phyloP scores from a whole-genome alignment of 2,888 invertebrate species.

The Limnephilus lunatus region DNA sequence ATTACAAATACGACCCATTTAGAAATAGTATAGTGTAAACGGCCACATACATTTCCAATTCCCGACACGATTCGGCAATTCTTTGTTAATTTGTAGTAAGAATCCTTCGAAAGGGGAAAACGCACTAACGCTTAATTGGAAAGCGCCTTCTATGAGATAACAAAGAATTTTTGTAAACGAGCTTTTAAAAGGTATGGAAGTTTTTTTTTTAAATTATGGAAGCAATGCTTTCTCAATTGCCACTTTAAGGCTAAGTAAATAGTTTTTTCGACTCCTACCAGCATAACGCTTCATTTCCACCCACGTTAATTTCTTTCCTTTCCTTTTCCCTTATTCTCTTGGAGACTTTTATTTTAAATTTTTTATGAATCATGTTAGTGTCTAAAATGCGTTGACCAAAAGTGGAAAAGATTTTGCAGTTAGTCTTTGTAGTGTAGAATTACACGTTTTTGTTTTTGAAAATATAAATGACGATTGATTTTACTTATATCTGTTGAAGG shows the following conservation, averaged over 20 bases:
- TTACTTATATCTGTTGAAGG: too few relatives aligned
- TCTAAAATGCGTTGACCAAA: too few relatives aligned
- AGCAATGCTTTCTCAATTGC: background rate
- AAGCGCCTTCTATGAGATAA: background rate
- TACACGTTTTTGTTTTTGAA: too few relatives aligned
- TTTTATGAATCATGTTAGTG: background rate
- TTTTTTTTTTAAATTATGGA: background rate
- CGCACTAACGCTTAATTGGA: background rate
- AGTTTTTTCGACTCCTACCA: background rate
- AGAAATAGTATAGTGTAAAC: background rate
- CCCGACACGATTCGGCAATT: slow-evolving; percentile 2
- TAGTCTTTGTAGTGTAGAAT: too few relatives aligned
- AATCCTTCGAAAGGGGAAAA: background rate
- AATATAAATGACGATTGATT: too few relatives aligned
- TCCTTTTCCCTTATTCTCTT: background rate
- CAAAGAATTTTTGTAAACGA: too few relatives aligned
- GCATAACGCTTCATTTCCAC: background rate
- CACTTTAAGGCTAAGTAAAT: background rate
- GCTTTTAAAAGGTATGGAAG: too few relatives aligned
- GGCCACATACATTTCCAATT: slow-evolving; percentile 1
- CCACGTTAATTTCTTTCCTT: background rate
- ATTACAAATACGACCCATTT: slow-evolving; percentile 1
- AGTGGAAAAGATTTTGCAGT: too few relatives aligned
- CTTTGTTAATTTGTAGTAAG: background rate
- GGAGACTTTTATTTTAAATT: background rate